Evolutionary conservation across 2,888 invertebrate species (phyloP).

Genomic region (Calliphora vomitoria): DNA sequence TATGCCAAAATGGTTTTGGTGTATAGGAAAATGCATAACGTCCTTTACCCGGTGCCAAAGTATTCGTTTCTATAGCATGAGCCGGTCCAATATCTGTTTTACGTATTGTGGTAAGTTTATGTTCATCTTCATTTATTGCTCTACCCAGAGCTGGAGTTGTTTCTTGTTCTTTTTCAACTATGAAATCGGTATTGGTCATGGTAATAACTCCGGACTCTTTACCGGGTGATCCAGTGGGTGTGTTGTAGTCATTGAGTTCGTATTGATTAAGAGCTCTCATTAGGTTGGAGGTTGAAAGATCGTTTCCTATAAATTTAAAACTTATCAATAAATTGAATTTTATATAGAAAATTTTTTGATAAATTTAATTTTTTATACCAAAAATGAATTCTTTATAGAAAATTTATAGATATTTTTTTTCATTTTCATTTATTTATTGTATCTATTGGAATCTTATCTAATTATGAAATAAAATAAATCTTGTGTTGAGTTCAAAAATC

Average conservation of each 20-base stretch:
- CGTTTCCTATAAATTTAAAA: conserved; percentile 78
- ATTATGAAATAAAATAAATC: no score
- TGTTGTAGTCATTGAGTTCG: conserved; percentile 80
- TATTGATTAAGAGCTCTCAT: conserved; percentile 81
- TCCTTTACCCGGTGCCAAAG: conserved; percentile 92
- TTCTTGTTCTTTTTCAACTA: conserved; percentile 80
- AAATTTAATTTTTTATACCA: no score
- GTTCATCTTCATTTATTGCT: conserved; percentile 78
- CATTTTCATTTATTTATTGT: no score
- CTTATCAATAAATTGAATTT: no score
- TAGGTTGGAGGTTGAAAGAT: conserved; percentile 79
- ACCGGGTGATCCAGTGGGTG: conserved; percentile 80
- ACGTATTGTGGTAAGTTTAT: conserved; percentile 81
- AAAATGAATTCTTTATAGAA: no score
- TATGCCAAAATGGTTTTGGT: conserved; percentile 92
- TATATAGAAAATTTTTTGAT: no score
- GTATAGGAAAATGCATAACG: conserved; percentile 96
- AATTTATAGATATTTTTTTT: no score
- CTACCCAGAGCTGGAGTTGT: conserved; percentile 77
- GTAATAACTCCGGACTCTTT: conserved; percentile 82
- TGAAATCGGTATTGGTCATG: conserved; percentile 83
- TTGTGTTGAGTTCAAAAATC: no score
- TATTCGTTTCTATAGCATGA: conserved; percentile 86
- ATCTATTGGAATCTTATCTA: no score
- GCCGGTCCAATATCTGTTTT: conserved; percentile 85